phyloP scores from a whole-genome alignment of 2,797 vertebrate species.

The Trachurus trachurus region DNA sequence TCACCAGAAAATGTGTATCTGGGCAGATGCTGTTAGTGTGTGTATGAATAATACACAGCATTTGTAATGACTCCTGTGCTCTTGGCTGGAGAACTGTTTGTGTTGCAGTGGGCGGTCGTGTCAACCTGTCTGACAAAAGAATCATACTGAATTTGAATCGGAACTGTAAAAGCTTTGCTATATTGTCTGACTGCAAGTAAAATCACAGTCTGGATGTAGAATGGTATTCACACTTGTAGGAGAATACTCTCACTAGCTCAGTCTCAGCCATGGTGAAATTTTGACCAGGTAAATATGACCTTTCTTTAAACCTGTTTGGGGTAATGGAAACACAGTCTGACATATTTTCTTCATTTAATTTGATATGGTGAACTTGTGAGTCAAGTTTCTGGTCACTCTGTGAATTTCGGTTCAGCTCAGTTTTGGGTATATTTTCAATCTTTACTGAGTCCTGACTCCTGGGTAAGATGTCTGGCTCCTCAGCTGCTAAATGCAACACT shows the following conservation, averaged over 20 bases:
- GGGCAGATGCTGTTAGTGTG: slow-evolving; percentile 57
- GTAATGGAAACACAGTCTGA: background rate
- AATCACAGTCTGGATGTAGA: slow-evolving; percentile 12
- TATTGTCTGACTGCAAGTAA: slow-evolving; percentile 30
- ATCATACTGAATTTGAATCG: slow-evolving; percentile 46
- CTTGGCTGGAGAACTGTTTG: slow-evolving; percentile 64
- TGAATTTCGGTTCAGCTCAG: background rate
- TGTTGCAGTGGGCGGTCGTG: slow-evolving; percentile 57
- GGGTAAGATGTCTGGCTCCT: background rate
- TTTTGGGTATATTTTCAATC: background rate
- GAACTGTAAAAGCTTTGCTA: slow-evolving; percentile 49
- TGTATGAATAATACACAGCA: slow-evolving; percentile 75
- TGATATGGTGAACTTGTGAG: background rate
- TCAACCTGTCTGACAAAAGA: slow-evolving; percentile 50
- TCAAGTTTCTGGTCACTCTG: background rate
- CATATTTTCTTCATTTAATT: background rate
- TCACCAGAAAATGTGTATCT: slow-evolving; percentile 55
- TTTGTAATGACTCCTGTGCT: slow-evolving; percentile 70
- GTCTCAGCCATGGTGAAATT: slow-evolving; percentile 4
- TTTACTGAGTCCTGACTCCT: background rate
- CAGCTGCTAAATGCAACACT: background rate
- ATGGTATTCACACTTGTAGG: background rate
- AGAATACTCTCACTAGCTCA: background rate
- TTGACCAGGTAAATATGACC: background rate
- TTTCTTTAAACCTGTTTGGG: background rate